Conservation (phyloP, 2,113 vertebrate genomes). For the Caranx ignobilis region DNA sequence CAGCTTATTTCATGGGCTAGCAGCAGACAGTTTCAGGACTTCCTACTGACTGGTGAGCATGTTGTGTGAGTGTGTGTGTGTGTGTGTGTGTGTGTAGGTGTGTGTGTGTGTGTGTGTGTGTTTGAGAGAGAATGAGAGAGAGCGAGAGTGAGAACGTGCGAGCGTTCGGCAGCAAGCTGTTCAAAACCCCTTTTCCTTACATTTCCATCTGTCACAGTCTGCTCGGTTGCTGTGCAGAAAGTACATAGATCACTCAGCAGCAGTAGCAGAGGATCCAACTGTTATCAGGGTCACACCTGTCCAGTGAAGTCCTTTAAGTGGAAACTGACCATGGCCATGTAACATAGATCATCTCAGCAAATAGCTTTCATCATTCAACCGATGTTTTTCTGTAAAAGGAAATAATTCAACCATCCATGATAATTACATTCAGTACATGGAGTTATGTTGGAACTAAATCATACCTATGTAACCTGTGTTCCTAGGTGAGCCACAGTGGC, state of each 20-base stretch:
- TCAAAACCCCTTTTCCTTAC: slow-evolving; percentile 48
- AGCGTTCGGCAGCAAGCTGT: slow-evolving; percentile 57
- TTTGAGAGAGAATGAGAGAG: background rate
- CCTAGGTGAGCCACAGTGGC: too few relatives aligned
- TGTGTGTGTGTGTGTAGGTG: slow-evolving; percentile 36
- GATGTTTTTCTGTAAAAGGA: background rate
- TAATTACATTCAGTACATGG: too few relatives aligned
- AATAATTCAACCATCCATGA: too few relatives aligned
- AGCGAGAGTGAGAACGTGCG: slow-evolving; percentile 1
- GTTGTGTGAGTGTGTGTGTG: slow-evolving; percentile 25
- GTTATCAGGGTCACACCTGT: slow-evolving; percentile 62
- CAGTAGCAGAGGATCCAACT: slow-evolving; percentile 45
- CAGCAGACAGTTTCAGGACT: slow-evolving; percentile 73
- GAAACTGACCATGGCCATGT: slow-evolving; percentile 38
- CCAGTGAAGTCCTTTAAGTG: slow-evolving; percentile 38
- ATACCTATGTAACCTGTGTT: too few relatives aligned
- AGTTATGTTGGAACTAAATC: too few relatives aligned
- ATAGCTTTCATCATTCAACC: slow-evolving; percentile 15
- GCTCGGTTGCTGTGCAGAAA: slow-evolving; percentile 50
- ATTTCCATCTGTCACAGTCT: slow-evolving; percentile 72
- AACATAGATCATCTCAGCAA: slow-evolving; percentile 39
- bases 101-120: slow-evolving; percentile 1
- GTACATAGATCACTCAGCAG: slow-evolving; percentile 46
- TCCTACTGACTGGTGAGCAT: slow-evolving; percentile 61
- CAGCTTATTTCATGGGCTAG: slow-evolving; percentile 81